These are phyloP conservation scores for Noctuana brunneofusca DNA, from an alignment of 2,888 invertebrate species.

Conservation along the genomic window DNA sequence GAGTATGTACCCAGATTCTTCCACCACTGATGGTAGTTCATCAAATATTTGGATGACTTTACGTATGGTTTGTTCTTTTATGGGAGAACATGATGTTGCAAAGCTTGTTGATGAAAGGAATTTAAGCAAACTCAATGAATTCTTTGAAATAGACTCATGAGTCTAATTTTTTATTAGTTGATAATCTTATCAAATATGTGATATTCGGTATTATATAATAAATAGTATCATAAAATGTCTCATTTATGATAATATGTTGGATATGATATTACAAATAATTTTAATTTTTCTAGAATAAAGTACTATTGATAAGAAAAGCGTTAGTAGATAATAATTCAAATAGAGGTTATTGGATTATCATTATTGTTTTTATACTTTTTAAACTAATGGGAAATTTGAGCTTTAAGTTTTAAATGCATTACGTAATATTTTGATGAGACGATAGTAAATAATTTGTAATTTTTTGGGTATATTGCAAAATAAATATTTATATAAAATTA, in stretches of 20 bases:
- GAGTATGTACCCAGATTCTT: conserved; percentile 61
- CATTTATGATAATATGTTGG: not conserved
- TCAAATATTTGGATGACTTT: conserved; percentile 97
- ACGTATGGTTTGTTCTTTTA: conserved; percentile 92
- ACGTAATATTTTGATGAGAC: not conserved
- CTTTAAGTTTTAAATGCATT: not conserved
- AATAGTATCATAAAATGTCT: not conserved
- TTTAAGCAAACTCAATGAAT: conserved; percentile 83
- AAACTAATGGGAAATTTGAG: not conserved
- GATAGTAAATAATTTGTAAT: not conserved
- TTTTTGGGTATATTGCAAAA: not conserved
- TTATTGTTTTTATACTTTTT: not conserved
- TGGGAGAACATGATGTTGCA: conserved; percentile 87
- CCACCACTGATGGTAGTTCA: conserved; percentile 85
- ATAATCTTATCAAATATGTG: not conserved
- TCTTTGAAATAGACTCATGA: conserved; percentile 62
- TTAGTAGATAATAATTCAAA: not conserved
- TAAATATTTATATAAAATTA: not conserved
- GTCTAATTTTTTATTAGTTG: conserved; percentile 27
- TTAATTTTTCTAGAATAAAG: not conserved
- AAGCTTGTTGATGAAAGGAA: conserved; percentile 84
- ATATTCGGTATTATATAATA: not conserved
- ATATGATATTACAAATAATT: not conserved
- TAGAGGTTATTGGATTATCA: not conserved
- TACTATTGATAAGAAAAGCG: not conserved